Conservation (phyloP, 2,113 vertebrate genomes). For the Sturnira hondurensis region DNA sequence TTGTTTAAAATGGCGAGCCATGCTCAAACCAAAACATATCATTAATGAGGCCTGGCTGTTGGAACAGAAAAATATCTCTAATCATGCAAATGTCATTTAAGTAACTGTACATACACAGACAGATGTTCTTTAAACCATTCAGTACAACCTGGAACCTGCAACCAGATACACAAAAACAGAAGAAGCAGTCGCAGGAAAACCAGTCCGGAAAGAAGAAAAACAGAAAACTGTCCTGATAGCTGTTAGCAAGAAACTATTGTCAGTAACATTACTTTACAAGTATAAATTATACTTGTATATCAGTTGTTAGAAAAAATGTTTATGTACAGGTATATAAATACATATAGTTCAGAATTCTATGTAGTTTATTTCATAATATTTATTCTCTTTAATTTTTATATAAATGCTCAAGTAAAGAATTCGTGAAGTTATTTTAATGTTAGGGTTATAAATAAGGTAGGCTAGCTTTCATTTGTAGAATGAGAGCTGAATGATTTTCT, state of each 20-base stretch:
- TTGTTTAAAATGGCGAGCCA: background rate
- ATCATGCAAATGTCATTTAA: background rate
- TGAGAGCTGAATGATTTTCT: background rate
- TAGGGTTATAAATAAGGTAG: background rate
- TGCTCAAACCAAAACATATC: background rate
- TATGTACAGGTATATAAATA: background rate
- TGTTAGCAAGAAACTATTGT: background rate
- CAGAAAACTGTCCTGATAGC: background rate
- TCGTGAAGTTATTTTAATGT: background rate
- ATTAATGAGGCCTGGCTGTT: background rate
- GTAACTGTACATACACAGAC: background rate
- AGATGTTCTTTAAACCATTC: background rate
- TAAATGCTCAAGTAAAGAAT: background rate
- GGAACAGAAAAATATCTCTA: background rate
- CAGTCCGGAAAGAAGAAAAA: background rate
- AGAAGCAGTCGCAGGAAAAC: background rate
- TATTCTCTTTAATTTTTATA: background rate
- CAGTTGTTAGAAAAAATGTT: background rate
- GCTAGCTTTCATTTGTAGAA: background rate
- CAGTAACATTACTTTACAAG: background rate
- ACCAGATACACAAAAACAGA: background rate
- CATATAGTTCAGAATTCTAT: background rate
- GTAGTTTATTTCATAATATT: background rate
- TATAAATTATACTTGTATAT: background rate
- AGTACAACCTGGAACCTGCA: background rate